These are phyloP conservation scores for Octomys mimax DNA, from an alignment of 2,797 vertebrate genomes.

Conservation along the genomic window DNA sequence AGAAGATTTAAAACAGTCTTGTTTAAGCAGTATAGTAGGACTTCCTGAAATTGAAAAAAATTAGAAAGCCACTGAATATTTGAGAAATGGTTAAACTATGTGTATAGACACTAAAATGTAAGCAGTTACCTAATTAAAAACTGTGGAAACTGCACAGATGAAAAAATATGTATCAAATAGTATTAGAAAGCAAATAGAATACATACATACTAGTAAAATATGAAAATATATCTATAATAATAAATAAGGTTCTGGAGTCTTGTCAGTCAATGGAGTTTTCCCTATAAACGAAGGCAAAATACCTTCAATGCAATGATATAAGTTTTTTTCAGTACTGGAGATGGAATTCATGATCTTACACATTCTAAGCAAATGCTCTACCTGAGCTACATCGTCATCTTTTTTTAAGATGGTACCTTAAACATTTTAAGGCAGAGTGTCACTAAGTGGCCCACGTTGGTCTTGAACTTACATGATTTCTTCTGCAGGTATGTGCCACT, in stretches of 20 bases:
- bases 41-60: constrained; percentile 17
- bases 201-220: constrained; percentile 5
- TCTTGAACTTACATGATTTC: background rate
- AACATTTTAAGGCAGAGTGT: background rate
- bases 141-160: background rate
- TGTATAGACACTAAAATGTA: constrained; percentile 40
- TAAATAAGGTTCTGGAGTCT: background rate
- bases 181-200: background rate
- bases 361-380: background rate
- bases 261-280: constrained; percentile 11
- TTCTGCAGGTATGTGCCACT: background rate
- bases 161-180: constrained; percentile 17
- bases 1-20: constrained; percentile 42
- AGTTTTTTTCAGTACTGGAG: background rate
- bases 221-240: constrained; percentile 11
- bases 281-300: constrained; percentile 35
- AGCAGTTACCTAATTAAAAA: constrained; percentile 9
- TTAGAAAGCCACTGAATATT: background rate
- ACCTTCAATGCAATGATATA: background rate
- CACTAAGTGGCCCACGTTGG: background rate
- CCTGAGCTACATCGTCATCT: background rate
- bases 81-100: constrained; percentile 51
- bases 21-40: constrained; percentile 10
- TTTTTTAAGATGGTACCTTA: background rate
- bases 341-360: background rate